phyloP scores from a whole-genome alignment of 2,888 invertebrate species.

The Zonitis immaculata region DNA sequence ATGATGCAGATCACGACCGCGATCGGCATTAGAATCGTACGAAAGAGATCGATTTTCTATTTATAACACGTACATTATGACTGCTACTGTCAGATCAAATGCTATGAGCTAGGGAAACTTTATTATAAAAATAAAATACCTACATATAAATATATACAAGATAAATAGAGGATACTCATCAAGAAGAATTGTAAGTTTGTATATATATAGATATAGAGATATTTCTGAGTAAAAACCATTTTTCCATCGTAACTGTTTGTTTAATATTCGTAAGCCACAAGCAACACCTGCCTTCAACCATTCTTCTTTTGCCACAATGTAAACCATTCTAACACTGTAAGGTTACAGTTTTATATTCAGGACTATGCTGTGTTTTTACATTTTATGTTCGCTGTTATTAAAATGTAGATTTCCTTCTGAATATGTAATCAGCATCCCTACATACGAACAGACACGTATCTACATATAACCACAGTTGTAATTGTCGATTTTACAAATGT shows the following conservation, averaged over 20 bases:
- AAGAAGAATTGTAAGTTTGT: background rate
- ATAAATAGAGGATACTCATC: background rate
- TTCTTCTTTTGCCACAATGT: slow-evolving; percentile 1
- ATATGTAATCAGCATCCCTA: slow-evolving; percentile 19
- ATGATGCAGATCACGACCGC: no score
- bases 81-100: no score
- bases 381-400: slow-evolving; percentile 25
- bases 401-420: slow-evolving; percentile 26
- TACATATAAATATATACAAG: background rate
- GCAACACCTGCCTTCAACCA: slow-evolving; percentile 34
- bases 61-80: no score
- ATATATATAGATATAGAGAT: slow-evolving; percentile 46
- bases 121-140: no score
- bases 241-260: slow-evolving; percentile 31
- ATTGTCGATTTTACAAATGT: slow-evolving; percentile 10
- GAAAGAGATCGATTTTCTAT: background rate
- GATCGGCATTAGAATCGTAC: no score
- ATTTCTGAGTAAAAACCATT: slow-evolving; percentile 13
- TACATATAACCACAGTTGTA: slow-evolving; percentile 1
- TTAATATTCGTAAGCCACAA: slow-evolving; percentile 35
- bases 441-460: slow-evolving; percentile 2
- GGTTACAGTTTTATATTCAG: slow-evolving; percentile 19
- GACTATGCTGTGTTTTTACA: slow-evolving; percentile 17
- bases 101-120: no score
- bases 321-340: background rate